Conservation (phyloP, 2,888 invertebrate genomes). For the Cyclophora punctaria region DNA sequence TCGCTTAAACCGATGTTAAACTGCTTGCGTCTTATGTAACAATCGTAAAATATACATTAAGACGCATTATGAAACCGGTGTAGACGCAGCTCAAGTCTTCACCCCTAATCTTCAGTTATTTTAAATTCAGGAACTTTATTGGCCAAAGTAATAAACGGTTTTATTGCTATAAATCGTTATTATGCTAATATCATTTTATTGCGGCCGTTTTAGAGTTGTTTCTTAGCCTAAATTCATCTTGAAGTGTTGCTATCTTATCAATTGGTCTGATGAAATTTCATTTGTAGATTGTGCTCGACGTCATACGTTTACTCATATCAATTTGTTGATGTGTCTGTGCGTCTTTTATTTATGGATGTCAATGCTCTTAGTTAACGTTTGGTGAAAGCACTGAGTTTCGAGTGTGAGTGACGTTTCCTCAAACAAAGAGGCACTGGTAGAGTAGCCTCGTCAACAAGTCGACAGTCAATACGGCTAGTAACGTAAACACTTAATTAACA, state of each 20-base stretch:
- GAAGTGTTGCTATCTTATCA: conserved; percentile 46
- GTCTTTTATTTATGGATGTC: conserved; percentile 29
- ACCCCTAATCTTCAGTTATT: conserved; percentile 70
- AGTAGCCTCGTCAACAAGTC: conserved; percentile 33
- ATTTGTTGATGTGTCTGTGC: conserved; percentile 22
- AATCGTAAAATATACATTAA: conserved; percentile 74
- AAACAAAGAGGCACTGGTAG: conserved; percentile 34
- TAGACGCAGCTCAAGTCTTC: conserved; percentile 53
- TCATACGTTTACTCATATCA: conserved; percentile 25
- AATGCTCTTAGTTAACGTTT: conserved; percentile 29
- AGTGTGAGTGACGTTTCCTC: conserved; percentile 40
- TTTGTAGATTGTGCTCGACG: conserved; percentile 27
- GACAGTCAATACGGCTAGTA: conserved; percentile 41
- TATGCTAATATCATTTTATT: conserved; percentile 66
- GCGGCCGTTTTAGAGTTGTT: conserved; percentile 46
- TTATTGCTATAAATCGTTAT: conserved; percentile 68
- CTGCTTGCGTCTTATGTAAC: conserved; percentile 69
- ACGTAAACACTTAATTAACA: conserved; percentile 71
- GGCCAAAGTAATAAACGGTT: conserved; percentile 61
- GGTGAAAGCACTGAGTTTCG: conserved; percentile 41
- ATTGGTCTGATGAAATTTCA: conserved; percentile 37
- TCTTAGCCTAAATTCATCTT: conserved; percentile 46
- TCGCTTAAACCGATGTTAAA: conserved; percentile 69
- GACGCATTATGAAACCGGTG: conserved; percentile 64
- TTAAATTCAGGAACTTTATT: conserved; percentile 67